These are phyloP conservation scores for Dasypolia templi DNA, from an alignment of 2,888 invertebrate species.

Conservation along the genomic window DNA sequence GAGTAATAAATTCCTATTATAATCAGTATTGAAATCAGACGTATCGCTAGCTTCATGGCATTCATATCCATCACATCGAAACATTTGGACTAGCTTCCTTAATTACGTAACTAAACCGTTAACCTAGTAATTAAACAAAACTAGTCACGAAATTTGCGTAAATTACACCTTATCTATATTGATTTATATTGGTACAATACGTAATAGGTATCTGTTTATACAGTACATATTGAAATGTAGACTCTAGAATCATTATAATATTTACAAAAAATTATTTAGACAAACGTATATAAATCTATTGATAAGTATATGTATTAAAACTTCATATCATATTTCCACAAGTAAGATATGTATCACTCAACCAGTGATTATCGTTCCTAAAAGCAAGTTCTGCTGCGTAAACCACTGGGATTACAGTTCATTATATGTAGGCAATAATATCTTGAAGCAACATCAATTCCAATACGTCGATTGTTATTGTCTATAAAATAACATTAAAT, in stretches of 20 bases:
- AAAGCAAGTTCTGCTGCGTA: conserved; percentile 23
- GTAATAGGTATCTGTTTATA: conserved; percentile 75
- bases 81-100: conserved; percentile 90
- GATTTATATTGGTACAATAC: conserved; percentile 78
- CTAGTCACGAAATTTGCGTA: conserved; percentile 85
- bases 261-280: conserved; percentile 74
- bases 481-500: conserved; percentile 66
- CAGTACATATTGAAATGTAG: conserved; percentile 78
- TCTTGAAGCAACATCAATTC: conserved; percentile 57
- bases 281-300: conserved; percentile 55
- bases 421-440: conserved; percentile 44
- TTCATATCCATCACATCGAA: conserved; percentile 88
- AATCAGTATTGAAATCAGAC: conserved; percentile 72
- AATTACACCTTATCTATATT: conserved; percentile 71
- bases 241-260: conserved; percentile 74
- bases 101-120: conserved; percentile 86
- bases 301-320: conserved; percentile 45
- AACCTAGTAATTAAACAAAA: conserved; percentile 89
- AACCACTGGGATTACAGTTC: conserved; percentile 57
- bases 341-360: conserved; percentile 34
- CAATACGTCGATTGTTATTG: conserved; percentile 43
- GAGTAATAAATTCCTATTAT: conserved; percentile 67
- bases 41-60: conserved; percentile 85
- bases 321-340: conserved; percentile 34
- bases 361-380: conserved; percentile 47